Evolutionary conservation across 2,888 invertebrate genomes (phyloP), one percentile per base, ranked within the genome.

Genomic region (Glyphotaelius pellucidus): DNA sequence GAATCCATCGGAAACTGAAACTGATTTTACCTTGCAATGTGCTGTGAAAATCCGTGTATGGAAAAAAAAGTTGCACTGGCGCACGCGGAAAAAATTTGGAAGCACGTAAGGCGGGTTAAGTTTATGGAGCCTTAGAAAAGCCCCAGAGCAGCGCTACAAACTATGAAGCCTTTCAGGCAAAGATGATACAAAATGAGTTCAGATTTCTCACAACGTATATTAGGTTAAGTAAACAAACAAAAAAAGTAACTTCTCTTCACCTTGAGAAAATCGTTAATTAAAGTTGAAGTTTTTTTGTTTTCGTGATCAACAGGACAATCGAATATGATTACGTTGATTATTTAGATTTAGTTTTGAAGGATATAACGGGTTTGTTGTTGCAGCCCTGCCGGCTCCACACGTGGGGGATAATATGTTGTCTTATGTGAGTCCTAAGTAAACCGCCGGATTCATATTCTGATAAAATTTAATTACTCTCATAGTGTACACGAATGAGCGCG

Each of bases 381-480:
- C 87, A 52, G 87, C 87, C 87, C 87, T 87, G 67, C 14, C 30
- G 30, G 31, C 31, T 32, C 52, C 31, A 67, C 87, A 87, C 47
- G 31, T 47, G 52, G 67, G 42, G 52, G 87, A 87, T 91, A 91
- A 91, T 89, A 91, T 91, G 91, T 89, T 89, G 86, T 91, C 91
- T 91, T 91, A 84, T 91, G 91, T 25, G 88, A 91, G 91, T 89
- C 89, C 91, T 90, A 90, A 90, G 85, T 85, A 91, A 91, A 91
- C 91, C 25, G 90, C 85, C 81, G 90, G 80, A 85, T 91, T 91
- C 91, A 91, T 91, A 91, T 91, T 91, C 88, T 91, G 91, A 91
- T 91, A 90, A 91, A 91, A 91, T 91, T 91, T 91, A 91, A 91
- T 91, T 91, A 91, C 91, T 80, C 52, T 42, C 91, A 90, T 85